Base-by-base conservation (phyloP, 2,797 vertebrate species). In the Carapus acus region DNA sequence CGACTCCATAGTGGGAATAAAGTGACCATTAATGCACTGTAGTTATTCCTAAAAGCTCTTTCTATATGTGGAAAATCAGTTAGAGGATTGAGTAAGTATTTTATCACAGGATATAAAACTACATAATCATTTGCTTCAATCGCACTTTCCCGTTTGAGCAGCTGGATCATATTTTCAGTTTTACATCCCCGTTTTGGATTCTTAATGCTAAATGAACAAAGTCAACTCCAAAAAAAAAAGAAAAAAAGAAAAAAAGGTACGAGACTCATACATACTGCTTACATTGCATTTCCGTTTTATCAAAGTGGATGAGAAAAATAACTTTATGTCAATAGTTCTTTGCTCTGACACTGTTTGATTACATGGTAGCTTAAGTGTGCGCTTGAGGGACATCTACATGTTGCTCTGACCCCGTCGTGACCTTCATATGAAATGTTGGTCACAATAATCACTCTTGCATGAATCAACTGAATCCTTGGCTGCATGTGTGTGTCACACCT, bases 401-500 rank as follows among this genome's bases (percentile, higher is more conserved):
- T n/a, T 22, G n/a, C 27, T 48, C 51, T 17, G 13, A 40, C 19
- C 23, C 20, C 43, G 29, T n/a, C n/a, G n/a, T 31, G 23, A 50
- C n/a, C 19, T 23, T 23, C n/a, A 11, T 58, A 61, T 27, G 67
- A 81, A 72, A 80, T 79, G 74, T 71, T 68, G 36, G 54, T 20
- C 43, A 47, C 21, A 69, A 47, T 54, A 39, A 50, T 33, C 52
- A 17, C 36, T 20, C 36, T 36, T 34, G 61, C 11, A 46, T 22
- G 50, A 56, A 73, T 67, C 71, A 67, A 70, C 73, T 54, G 52
- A 55, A 78, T 76, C 62, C 71, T n/a, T n/a, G n/a, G n/a, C n/a
- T n/a, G n/a, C n/a, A n/a, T n/a, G n/a, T n/a, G n/a, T n/a, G n/a
- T n/a, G n/a, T n/a, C n/a, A n/a, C n/a, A n/a, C n/a, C n/a, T n/a